Conservation (phyloP, 2,797 vertebrate species). For the Eptatretus atami region DNA sequence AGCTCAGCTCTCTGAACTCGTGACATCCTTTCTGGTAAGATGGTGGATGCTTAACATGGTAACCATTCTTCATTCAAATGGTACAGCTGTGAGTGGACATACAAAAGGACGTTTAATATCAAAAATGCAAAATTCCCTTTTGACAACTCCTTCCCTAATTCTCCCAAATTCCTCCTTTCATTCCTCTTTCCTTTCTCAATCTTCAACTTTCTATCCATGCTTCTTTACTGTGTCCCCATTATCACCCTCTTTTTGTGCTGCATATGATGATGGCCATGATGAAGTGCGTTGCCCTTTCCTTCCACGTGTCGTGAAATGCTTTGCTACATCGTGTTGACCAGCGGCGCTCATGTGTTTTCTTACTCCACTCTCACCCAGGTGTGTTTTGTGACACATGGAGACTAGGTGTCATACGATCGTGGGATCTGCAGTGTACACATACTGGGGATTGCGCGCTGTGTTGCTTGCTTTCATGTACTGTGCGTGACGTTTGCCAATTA, state of each 20-base stretch:
- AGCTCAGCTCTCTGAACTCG: slow-evolving; percentile 79
- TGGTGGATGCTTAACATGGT: background rate
- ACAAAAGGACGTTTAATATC: background rate
- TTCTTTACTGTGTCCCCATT: too few species aligned
- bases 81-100: background rate
- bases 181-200: too few species aligned
- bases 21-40: slow-evolving; percentile 68
- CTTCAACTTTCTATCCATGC: too few species aligned
- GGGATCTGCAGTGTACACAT: slow-evolving; percentile 76
- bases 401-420: slow-evolving; percentile 78
- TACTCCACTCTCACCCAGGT: slow-evolving; percentile 19
- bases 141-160: too few species aligned
- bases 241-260: background rate
- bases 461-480: slow-evolving; percentile 42
- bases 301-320: background rate
- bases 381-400: slow-evolving; percentile 81
- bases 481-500: slow-evolving; percentile 12
- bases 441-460: slow-evolving; percentile 69
- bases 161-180: too few species aligned
- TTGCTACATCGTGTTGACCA: too few species aligned
- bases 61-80: background rate
- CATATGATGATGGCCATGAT: background rate
- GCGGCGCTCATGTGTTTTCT: background rate
- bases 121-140: too few species aligned
- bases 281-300: background rate